Evolutionary conservation across 30 jellyfish, hydroid and myxozoan species (phyloP).

Genomic region (Aurelia coerulea): DNA sequence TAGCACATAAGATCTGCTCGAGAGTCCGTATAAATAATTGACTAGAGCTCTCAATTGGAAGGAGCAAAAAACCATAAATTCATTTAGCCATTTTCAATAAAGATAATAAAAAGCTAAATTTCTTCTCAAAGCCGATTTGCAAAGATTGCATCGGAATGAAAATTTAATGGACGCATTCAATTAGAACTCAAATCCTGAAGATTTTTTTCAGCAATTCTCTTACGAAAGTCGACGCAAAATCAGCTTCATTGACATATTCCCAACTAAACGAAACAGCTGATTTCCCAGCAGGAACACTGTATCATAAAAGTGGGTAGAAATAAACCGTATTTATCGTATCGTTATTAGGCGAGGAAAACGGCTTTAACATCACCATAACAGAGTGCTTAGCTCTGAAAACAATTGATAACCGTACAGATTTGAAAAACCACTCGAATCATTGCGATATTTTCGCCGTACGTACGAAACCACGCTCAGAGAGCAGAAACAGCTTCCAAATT

Average conservation of each 20-base stretch:
- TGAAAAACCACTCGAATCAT: conserved; percentile 26
- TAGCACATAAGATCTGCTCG: conserved; percentile 10
- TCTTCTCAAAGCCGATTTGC: conserved; percentile 76
- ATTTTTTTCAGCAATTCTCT: conserved; percentile 29
- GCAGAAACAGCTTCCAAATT: background rate
- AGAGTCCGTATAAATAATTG: conserved; percentile 22
- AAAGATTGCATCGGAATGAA: conserved; percentile 62
- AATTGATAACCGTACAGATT: conserved; percentile 19
- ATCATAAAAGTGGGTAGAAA: conserved; percentile 6
- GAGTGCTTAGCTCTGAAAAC: conserved; percentile 33
- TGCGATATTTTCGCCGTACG: conserved; percentile 1
- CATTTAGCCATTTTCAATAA: conserved; percentile 57
- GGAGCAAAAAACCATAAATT: conserved; percentile 58
- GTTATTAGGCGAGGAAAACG: conserved; percentile 21
- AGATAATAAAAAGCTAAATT: conserved; percentile 62
- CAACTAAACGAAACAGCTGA: conserved; percentile 31
- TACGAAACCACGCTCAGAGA: background rate
- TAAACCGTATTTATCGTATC: conserved; percentile 26
- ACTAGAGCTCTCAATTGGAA: conserved; percentile 45
- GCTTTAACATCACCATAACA: conserved; percentile 37
- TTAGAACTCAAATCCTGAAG: conserved; percentile 52
- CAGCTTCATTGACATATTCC: conserved; percentile 43
- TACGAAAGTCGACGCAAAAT: conserved; percentile 48
- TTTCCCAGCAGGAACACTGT: conserved; percentile 55
- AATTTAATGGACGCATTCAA: conserved; percentile 61